phyloP scores from a whole-genome alignment of 2,888 invertebrate genomes.

The Drosophila flavopinicola region DNA sequence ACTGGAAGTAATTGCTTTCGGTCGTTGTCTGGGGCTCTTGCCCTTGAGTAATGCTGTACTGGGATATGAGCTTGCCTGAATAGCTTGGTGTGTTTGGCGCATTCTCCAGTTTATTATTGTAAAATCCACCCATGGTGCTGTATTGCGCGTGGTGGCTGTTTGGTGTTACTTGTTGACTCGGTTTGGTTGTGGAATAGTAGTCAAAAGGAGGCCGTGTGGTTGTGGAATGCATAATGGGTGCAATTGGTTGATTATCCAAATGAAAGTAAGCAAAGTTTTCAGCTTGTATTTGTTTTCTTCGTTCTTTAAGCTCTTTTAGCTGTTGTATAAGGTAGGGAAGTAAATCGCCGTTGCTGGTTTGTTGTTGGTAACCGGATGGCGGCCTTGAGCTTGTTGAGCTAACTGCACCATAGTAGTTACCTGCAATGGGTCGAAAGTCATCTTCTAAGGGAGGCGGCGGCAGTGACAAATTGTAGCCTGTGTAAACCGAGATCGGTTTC shows the following conservation, averaged over 20 bases:
- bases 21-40: conserved; percentile 63
- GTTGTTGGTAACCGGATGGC: conserved; percentile 40
- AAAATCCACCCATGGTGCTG: conserved; percentile 86
- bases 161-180: conserved; percentile 83
- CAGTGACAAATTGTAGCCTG: conserved; percentile 76
- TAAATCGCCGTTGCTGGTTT: conserved; percentile 59
- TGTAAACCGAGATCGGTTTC: conserved; percentile 72
- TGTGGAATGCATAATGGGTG: conserved; percentile 32
- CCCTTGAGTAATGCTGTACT: conserved; percentile 71
- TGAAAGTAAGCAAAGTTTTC: conserved; percentile 85
- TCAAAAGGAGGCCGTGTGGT: conserved; percentile 36
- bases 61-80: conserved; percentile 74
- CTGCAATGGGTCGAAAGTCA: conserved; percentile 77
- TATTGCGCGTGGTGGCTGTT: conserved; percentile 86
- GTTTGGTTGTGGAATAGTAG: conserved; percentile 47
- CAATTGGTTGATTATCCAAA: conserved; percentile 76
- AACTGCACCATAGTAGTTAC: conserved; percentile 63
- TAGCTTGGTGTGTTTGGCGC: conserved; percentile 29
- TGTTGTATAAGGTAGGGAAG: conserved; percentile 81
- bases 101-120: conserved; percentile 81
- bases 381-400: conserved; percentile 57
- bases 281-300: conserved; percentile 76
- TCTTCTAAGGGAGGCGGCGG: conserved; percentile 72
- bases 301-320: conserved; percentile 80
- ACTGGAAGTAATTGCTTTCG: conserved; percentile 83